These are phyloP conservation scores for Chunga burmeisteri DNA, from an alignment of 2,113 vertebrate genomes.

Conservation along the genomic window DNA sequence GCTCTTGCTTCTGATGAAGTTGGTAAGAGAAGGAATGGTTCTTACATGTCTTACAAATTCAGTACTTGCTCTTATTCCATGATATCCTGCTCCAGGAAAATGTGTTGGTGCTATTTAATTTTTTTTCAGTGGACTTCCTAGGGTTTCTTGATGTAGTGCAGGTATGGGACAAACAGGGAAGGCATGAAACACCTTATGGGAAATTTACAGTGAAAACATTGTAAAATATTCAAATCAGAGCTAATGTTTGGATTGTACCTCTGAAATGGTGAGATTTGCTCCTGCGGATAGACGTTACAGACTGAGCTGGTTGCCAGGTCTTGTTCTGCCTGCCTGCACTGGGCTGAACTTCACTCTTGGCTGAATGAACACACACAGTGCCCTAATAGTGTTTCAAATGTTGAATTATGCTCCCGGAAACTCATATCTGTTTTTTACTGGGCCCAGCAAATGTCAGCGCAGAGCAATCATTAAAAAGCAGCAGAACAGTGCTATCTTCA, in stretches of 20 bases:
- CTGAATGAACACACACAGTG: background rate
- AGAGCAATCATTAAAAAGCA: background rate
- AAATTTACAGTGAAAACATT: background rate
- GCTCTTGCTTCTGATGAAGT: background rate
- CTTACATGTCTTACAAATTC: background rate
- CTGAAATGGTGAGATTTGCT: background rate
- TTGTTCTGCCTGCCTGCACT: background rate
- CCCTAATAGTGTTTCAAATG: background rate
- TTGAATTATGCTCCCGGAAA: background rate
- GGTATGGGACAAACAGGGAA: background rate
- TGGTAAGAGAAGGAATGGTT: background rate
- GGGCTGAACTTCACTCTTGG: background rate
- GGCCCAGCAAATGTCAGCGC: background rate
- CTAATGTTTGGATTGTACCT: background rate
- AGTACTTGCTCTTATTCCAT: background rate
- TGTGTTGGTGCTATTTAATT: background rate
- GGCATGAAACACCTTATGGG: background rate
- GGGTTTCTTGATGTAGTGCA: background rate
- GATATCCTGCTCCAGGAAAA: background rate
- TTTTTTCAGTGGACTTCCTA: background rate
- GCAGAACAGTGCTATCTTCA: background rate
- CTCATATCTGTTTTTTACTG: background rate
- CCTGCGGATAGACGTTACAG: background rate
- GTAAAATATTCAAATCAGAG: background rate
- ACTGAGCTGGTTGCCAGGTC: background rate